Conservation (phyloP, 2,888 invertebrate genomes). For the Dolomedes plantarius region DNA sequence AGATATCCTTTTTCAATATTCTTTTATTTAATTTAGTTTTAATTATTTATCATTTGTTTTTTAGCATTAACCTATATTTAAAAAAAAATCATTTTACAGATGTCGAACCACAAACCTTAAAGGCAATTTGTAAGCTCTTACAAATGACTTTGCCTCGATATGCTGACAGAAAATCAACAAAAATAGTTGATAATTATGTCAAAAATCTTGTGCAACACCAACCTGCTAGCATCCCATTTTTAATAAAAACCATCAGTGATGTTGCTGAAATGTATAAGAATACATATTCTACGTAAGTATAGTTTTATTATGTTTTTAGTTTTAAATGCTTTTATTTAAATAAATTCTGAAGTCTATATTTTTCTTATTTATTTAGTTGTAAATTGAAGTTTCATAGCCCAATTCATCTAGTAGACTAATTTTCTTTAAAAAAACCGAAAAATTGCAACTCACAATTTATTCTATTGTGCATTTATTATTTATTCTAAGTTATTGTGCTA, state of each 20-base stretch:
- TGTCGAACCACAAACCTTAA: conserved; percentile 85
- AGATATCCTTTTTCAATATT: too few species aligned
- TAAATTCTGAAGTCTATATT: too few species aligned
- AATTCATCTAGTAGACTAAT: not conserved
- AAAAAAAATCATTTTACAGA: conserved; percentile 82
- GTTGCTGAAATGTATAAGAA: conserved; percentile 82
- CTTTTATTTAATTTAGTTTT: too few species aligned
- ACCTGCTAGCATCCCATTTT: conserved; percentile 83
- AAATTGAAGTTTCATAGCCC: not conserved
- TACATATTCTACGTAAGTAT: conserved; percentile 84
- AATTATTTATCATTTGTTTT: too few species aligned
- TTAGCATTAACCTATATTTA: too few species aligned
- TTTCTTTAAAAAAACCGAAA: too few species aligned
- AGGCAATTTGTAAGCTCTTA: conserved; percentile 87
- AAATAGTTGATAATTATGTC: conserved; percentile 84
- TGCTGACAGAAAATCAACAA: conserved; percentile 86
- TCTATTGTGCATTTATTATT: too few species aligned
- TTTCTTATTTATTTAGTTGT: too few species aligned
- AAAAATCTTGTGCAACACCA: conserved; percentile 82
- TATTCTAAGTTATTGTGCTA: too few species aligned
- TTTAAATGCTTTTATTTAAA: too few species aligned
- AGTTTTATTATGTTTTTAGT: too few species aligned
- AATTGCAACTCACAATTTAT: too few species aligned
- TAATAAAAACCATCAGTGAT: conserved; percentile 82
- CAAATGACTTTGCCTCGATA: conserved; percentile 87